phyloP scores from a whole-genome alignment of 2,113 vertebrate genomes.

The Tragelaphus scriptus region DNA sequence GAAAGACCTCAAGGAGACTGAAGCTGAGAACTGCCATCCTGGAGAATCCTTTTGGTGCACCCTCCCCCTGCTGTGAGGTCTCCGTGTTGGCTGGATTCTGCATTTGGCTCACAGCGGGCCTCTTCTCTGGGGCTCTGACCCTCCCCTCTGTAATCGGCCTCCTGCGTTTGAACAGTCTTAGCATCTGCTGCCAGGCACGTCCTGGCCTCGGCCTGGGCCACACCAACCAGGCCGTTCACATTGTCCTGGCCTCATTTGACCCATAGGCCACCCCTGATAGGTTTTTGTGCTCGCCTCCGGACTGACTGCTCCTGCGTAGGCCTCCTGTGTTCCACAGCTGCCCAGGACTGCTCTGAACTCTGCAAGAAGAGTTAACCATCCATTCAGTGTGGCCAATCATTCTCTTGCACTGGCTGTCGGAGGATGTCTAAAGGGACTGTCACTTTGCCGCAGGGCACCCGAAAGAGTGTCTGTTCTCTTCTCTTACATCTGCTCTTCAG shows the following conservation, averaged over 20 bases:
- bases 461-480: not conserved
- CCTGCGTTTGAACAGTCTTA: not conserved
- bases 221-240: not conserved
- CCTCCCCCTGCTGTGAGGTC: not conserved
- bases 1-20: not conserved
- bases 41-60: not conserved
- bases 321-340: not conserved
- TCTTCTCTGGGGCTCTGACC: not conserved
- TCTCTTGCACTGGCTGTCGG: not conserved
- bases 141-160: not conserved
- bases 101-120: not conserved
- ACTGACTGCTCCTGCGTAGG: not conserved
- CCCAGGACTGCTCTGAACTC: not conserved
- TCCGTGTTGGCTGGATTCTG: not conserved
- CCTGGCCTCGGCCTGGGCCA: not conserved
- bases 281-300: not conserved
- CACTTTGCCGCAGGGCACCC: not conserved
- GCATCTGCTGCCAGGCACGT: not conserved
- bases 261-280: not conserved
- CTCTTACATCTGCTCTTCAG: conserved; percentile 37
- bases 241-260: not conserved
- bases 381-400: not conserved
- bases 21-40: not conserved
- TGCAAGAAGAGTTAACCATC: not conserved
- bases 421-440: not conserved